These are phyloP conservation scores for Glaucomys volans DNA, from an alignment of 2,113 vertebrate genomes.

Conservation along the genomic window DNA sequence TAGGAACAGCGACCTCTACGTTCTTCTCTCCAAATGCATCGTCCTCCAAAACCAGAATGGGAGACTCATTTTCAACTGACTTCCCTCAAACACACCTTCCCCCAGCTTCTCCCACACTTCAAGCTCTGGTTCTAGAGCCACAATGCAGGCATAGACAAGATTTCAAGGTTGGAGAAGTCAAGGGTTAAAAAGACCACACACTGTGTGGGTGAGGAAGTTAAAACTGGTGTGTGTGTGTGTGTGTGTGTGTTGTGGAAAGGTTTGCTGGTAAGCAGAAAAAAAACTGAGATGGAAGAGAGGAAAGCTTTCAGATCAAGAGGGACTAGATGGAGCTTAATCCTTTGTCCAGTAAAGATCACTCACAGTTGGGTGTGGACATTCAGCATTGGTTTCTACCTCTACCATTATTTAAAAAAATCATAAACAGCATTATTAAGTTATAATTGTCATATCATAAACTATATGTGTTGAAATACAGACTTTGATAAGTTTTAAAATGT, in stretches of 20 bases:
- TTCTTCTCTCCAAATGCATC: neutral
- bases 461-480: neutral
- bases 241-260: neutral
- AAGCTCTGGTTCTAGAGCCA: neutral
- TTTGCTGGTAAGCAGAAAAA: neutral
- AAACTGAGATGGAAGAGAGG: neutral
- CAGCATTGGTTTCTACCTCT: too few species aligned
- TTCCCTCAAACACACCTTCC: neutral
- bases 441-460: neutral
- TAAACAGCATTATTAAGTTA: too few species aligned
- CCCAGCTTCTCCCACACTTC: neutral
- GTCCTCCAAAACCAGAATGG: neutral
- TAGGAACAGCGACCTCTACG: neutral
- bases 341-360: neutral
- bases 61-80: neutral
- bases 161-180: neutral
- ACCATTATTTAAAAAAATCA: neutral
- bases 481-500: neutral
- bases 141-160: neutral
- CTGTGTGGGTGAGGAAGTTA: neutral
- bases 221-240: neutral
- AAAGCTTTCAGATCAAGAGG: neutral
- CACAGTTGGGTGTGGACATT: neutral
- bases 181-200: neutral
- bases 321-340: neutral